Evolutionary conservation across 2,888 invertebrate genomes (phyloP).

Genomic region (Galeopsomyia nigrocyanea): DNA sequence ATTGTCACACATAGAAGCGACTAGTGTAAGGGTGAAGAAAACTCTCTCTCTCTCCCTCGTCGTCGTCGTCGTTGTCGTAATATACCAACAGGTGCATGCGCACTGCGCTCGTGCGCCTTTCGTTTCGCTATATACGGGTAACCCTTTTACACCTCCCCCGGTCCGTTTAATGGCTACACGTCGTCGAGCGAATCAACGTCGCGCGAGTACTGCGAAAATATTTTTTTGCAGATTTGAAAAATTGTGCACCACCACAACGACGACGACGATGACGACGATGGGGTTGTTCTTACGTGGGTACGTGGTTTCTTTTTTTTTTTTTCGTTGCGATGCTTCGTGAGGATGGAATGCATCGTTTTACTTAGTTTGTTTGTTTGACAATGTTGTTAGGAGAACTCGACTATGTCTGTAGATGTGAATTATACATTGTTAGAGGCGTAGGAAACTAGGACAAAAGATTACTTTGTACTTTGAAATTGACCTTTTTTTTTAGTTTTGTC

Average conservation of each 20-base stretch:
- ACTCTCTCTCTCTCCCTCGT: not conserved
- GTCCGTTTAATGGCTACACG: slow-evolving; percentile 32
- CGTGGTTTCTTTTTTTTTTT: not conserved
- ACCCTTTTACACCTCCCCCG: not conserved
- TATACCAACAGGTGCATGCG: slow-evolving; percentile 59
- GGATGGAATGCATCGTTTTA: not conserved
- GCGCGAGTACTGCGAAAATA: slow-evolving; percentile 2
- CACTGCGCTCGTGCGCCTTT: slow-evolving; percentile 46
- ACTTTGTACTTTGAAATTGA: slow-evolving; percentile 3
- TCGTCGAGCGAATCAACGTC: slow-evolving; percentile 31
- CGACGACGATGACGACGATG: too few species aligned
- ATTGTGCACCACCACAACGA: not conserved
- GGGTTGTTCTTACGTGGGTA: too few species aligned
- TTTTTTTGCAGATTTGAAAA: slow-evolving; percentile 32
- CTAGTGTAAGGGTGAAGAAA: not conserved
- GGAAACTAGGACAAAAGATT: slow-evolving; percentile 7
- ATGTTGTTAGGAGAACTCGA: not conserved
- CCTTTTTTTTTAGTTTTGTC: too few species aligned
- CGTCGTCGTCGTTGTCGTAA: not conserved
- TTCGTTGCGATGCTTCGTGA: not conserved
- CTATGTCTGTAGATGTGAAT: slow-evolving; percentile 2
- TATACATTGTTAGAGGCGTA: slow-evolving; percentile 11
- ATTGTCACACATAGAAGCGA: not conserved
- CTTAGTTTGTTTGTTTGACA: not conserved
- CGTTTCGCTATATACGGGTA: too few species aligned